Evolutionary conservation across 1,140 invertebrate genomes (phyloP).

Genomic region (Aphelinus atriplicis): DNA sequence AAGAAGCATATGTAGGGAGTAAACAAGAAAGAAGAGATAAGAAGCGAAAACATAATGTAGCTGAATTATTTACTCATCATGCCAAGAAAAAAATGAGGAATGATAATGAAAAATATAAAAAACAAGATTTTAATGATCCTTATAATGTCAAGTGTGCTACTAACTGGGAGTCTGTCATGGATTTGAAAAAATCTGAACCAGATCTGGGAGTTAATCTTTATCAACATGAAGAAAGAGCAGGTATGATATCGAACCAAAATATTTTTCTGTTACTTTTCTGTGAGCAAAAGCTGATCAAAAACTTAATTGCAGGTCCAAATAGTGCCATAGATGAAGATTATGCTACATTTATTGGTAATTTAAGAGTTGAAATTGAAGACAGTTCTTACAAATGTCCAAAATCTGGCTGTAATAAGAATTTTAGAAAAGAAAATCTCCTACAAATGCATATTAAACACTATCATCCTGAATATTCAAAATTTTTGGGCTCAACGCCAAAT

Average conservation of each 20-base stretch:
- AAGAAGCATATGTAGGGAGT: constrained; percentile 59
- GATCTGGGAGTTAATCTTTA: constrained; percentile 8
- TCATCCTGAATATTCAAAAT: constrained; percentile 81
- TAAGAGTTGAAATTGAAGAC: constrained; percentile 77
- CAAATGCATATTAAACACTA: constrained; percentile 94
- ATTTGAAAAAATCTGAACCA: constrained; percentile 6
- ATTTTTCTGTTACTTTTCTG: neutral
- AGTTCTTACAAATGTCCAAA: constrained; percentile 82
- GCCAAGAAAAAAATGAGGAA: constrained; percentile 54
- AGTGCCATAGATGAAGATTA: constrained; percentile 26
- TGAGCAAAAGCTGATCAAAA: neutral
- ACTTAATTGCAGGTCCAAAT: neutral
- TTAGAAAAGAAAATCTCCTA: constrained; percentile 87
- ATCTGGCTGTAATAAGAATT: constrained; percentile 85
- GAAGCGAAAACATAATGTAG: constrained; percentile 77
- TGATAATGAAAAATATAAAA: constrained; percentile 58
- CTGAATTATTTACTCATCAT: constrained; percentile 71
- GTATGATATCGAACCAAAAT: neutral
- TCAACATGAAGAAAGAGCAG: neutral
- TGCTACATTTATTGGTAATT: constrained; percentile 72
- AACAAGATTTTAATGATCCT: constrained; percentile 40
- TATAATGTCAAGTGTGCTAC: constrained; percentile 8
- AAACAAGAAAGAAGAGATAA: constrained; percentile 77
- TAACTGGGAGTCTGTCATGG: neutral
- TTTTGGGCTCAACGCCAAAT: constrained; percentile 82